A percentile compares a stretch with the other conserved stretches of the same genome.
These are phyloP conservation scores for Macropis europaea DNA, from an alignment of 2,888 invertebrate species.

Conservation along the genomic window DNA sequence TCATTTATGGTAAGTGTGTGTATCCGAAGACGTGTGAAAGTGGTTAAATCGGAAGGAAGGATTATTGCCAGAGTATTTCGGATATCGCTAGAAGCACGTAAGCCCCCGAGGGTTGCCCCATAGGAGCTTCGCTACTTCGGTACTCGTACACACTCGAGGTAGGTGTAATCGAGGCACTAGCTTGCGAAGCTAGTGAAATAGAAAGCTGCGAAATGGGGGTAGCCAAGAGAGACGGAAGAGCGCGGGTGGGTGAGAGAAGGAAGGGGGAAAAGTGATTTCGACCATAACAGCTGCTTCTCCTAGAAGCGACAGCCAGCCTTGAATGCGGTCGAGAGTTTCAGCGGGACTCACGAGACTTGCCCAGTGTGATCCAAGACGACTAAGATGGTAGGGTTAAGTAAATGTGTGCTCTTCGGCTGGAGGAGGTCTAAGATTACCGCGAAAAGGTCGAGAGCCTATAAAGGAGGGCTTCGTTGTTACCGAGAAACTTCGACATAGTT, in stretches of 20 bases:
- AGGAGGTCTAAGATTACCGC: slow-evolving; percentile 52
- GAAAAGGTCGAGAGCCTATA: slow-evolving; percentile 56
- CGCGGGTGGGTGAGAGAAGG: slow-evolving; percentile 34
- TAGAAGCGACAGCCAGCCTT: slow-evolving; percentile 53
- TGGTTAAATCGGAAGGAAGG: slow-evolving; percentile 52
- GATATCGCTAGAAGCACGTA: slow-evolving; percentile 53
- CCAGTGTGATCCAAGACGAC: slow-evolving; percentile 55
- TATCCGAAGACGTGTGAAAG: slow-evolving; percentile 18
- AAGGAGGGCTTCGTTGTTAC: slow-evolving; percentile 11
- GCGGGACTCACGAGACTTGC: slow-evolving; percentile 51
- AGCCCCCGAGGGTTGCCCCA: slow-evolving; percentile 47
- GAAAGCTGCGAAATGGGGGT: slow-evolving; percentile 40
- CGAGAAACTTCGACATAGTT: slow-evolving; percentile 50
- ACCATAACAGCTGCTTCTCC: slow-evolving; percentile 67
- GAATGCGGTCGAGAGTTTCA: slow-evolving; percentile 58
- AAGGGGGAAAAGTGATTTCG: slow-evolving; percentile 67
- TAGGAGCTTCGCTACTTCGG: slow-evolving; percentile 19
- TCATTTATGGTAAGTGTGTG: background rate
- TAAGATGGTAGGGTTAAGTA: slow-evolving; percentile 60
- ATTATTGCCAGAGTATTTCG: slow-evolving; percentile 57
- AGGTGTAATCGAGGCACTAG: slow-evolving; percentile 53
- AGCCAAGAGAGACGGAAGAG: slow-evolving; percentile 35
- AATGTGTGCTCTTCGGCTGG: slow-evolving; percentile 54
- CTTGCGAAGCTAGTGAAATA: slow-evolving; percentile 53
- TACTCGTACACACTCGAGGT: slow-evolving; percentile 24